A percentile compares a stretch with the other conserved stretches of the same genome.
phyloP scores from a whole-genome alignment of 2,113 vertebrate species.

The Tragelaphus strepsiceros region DNA sequence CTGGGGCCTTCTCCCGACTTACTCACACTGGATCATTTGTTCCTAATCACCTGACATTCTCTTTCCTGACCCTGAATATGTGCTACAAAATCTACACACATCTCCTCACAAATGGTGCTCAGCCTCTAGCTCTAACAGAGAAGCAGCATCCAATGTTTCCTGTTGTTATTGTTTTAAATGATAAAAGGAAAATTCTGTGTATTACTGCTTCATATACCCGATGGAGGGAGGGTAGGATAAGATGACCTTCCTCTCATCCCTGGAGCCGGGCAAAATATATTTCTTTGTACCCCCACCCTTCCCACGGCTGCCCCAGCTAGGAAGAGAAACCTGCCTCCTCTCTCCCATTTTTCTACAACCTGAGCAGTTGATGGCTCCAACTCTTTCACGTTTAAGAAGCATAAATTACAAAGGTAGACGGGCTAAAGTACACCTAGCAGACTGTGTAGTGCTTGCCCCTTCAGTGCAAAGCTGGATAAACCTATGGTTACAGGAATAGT shows the following conservation, averaged over 20 bases:
- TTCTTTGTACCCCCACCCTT: not conserved
- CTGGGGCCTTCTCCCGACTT: slow-evolving; percentile 24
- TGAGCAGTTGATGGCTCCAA: not conserved
- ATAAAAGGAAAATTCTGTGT: not conserved
- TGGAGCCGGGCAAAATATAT: not conserved
- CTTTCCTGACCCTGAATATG: slow-evolving; percentile 23
- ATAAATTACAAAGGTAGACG: not conserved
- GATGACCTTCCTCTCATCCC: not conserved
- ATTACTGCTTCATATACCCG: not conserved
- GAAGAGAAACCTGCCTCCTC: not conserved
- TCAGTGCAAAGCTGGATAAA: not conserved
- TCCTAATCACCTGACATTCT: not conserved
- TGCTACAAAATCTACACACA: not conserved
- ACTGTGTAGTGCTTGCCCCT: not conserved
- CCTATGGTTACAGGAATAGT: not conserved
- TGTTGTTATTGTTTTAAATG: not conserved
- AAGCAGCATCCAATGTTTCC: not conserved
- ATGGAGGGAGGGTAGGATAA: not conserved
- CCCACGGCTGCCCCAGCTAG: not conserved
- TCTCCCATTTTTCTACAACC: not conserved
- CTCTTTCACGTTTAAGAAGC: not conserved
- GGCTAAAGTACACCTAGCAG: not conserved
- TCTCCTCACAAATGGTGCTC: not conserved
- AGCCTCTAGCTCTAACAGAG: not conserved
- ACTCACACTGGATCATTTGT: not conserved